Percentiles rank a stretch among this genome's conserved stretches.
Conservation (phyloP, 2,888 invertebrate genomes). For the Noctua fimbriata region DNA sequence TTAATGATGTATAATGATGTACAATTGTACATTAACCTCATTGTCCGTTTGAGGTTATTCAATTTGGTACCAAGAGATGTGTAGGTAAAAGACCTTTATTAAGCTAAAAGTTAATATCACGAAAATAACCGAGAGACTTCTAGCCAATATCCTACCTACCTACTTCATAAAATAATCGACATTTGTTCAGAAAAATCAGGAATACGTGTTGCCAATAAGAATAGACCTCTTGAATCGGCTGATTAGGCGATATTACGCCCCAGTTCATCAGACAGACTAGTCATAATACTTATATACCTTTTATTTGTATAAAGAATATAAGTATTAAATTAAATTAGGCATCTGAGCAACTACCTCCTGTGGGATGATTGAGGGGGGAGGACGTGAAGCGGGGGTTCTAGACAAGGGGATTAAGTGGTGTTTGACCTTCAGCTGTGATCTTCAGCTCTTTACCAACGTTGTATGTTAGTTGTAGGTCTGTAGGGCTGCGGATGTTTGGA, state of each 20-base stretch:
- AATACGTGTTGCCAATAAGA: conserved; percentile 37
- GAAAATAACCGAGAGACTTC: neutral
- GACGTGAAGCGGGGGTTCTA: neutral
- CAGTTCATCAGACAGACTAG: conserved; percentile 36
- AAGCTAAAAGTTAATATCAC: neutral
- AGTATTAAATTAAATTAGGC: conserved; percentile 53
- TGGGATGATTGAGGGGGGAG: conserved; percentile 23
- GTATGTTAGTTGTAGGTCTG: neutral
- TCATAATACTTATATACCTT: conserved; percentile 19
- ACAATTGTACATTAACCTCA: neutral
- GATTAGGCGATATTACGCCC: conserved; percentile 38
- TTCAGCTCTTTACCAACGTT: conserved; percentile 5
- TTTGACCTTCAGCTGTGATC: conserved; percentile 43
- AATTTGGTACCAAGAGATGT: neutral
- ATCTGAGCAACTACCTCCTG: conserved; percentile 55
- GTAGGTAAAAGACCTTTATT: neutral
- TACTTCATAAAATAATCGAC: conserved; percentile 32
- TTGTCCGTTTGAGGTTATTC: neutral
- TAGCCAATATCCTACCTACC: neutral
- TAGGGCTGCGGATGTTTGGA: neutral
- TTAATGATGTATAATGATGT: neutral
- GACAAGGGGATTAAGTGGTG: conserved; percentile 29
- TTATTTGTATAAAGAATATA: neutral
- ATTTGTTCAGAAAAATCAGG: conserved; percentile 19
- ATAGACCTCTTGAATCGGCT: conserved; percentile 38